Conservation (phyloP, 2,113 vertebrate species). For the Himantopus leucocephalus region DNA sequence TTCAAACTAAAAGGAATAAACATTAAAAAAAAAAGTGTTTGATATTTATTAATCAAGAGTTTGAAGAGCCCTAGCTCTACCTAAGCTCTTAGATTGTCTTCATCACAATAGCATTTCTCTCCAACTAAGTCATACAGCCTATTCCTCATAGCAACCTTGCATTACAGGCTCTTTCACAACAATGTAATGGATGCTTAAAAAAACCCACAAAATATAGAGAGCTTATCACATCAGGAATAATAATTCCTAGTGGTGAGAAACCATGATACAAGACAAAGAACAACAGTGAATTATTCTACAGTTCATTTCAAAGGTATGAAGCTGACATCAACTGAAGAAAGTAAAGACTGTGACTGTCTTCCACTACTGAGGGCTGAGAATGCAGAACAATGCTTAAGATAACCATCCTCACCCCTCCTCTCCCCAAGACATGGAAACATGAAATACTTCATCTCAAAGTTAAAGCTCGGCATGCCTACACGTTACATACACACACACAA, state of each 20-base stretch:
- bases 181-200: not conserved
- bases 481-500: not conserved
- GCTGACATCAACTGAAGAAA: not conserved
- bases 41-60: not conserved
- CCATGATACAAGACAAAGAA: not conserved
- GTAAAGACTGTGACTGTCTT: not conserved
- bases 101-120: not conserved
- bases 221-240: not conserved
- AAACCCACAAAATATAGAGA: not conserved
- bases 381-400: not conserved
- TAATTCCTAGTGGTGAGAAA: not conserved
- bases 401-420: not conserved
- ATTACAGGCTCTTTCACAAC: not conserved
- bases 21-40: not conserved
- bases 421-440: not conserved
- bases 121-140: not conserved
- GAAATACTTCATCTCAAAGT: not conserved
- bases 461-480: not conserved
- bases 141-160: not conserved
- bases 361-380: not conserved
- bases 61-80: not conserved
- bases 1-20: not conserved
- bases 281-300: not conserved
- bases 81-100: not conserved
- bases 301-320: not conserved